These are phyloP conservation scores for Chymomyza procnemis DNA, from an alignment of 2,888 invertebrate species.

Conservation along the genomic window DNA sequence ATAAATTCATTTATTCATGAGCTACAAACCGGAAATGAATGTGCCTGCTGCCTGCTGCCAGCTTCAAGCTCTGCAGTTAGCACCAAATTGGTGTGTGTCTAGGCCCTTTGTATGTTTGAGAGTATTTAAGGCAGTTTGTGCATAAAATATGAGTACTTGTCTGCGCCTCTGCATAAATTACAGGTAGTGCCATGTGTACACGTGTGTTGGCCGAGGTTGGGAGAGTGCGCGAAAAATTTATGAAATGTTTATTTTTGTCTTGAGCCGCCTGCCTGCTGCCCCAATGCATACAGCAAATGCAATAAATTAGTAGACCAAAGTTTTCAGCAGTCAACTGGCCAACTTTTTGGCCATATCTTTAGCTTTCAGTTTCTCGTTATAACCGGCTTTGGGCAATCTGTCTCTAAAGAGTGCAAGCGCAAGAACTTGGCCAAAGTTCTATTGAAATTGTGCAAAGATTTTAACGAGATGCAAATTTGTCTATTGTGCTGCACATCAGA, in stretches of 20 bases:
- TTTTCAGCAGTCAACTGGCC: background rate
- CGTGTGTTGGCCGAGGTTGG: background rate
- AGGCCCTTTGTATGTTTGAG: slow-evolving; percentile 11
- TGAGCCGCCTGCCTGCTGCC: slow-evolving; percentile 12
- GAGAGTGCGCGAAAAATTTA: slow-evolving; percentile 23
- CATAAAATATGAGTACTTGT: slow-evolving; percentile 45
- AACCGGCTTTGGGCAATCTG: slow-evolving; percentile 22
- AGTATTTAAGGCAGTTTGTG: slow-evolving; percentile 28
- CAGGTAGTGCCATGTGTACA: slow-evolving; percentile 12
- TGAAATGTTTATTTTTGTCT: slow-evolving; percentile 36
- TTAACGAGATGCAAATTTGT: slow-evolving; percentile 14
- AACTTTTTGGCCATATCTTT: background rate
- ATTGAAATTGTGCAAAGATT: slow-evolving; percentile 30
- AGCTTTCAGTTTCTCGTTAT: background rate
- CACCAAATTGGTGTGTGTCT: slow-evolving; percentile 16
- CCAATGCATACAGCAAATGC: background rate
- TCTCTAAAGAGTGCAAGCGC: background rate
- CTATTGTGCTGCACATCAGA: background rate
- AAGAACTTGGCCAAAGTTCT: slow-evolving; percentile 35
- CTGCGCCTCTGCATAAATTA: slow-evolving; percentile 29
- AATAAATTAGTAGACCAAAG: slow-evolving; percentile 40
- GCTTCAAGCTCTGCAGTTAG: slow-evolving; percentile 17
- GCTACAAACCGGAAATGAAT: slow-evolving; percentile 65
- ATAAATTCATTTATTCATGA: slow-evolving; percentile 73
- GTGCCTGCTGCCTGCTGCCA: slow-evolving; percentile 25